These are phyloP conservation scores for Pantherophis guttatus DNA, from an alignment of 2,113 vertebrate genomes.

Conservation along the genomic window DNA sequence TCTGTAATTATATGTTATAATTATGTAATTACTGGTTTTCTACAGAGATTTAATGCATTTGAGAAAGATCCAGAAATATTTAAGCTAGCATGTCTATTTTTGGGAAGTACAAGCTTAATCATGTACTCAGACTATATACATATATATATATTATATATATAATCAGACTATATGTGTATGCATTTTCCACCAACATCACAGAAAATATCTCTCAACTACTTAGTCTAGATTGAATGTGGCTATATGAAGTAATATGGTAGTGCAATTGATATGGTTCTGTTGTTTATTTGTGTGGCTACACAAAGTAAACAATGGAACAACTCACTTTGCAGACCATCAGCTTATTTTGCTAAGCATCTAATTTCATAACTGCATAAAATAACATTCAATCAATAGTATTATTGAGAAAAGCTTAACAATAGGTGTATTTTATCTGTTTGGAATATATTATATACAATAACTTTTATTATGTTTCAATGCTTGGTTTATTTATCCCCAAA, in stretches of 20 bases:
- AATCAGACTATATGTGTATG: background rate
- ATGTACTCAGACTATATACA: background rate
- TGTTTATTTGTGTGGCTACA: background rate
- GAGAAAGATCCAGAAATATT: background rate
- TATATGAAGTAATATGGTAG: background rate
- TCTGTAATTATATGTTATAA: background rate
- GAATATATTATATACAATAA: background rate
- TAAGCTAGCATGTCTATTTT: background rate
- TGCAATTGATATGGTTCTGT: background rate
- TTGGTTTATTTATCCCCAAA: background rate
- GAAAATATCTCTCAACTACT: background rate
- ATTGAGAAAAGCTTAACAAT: background rate
- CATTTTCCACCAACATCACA: background rate
- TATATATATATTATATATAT: background rate
- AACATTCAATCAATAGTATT: background rate
- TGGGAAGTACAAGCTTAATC: background rate
- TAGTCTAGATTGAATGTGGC: background rate
- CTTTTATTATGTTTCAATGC: background rate
- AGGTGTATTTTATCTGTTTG: background rate
- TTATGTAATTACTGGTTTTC: background rate
- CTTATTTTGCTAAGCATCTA: background rate
- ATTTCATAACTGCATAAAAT: background rate
- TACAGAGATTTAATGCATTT: background rate
- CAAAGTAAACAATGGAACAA: background rate
- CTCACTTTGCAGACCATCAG: background rate